Base-by-base conservation (phyloP, 2,113 vertebrate genomes). In the Typhlomys cinereus region DNA sequence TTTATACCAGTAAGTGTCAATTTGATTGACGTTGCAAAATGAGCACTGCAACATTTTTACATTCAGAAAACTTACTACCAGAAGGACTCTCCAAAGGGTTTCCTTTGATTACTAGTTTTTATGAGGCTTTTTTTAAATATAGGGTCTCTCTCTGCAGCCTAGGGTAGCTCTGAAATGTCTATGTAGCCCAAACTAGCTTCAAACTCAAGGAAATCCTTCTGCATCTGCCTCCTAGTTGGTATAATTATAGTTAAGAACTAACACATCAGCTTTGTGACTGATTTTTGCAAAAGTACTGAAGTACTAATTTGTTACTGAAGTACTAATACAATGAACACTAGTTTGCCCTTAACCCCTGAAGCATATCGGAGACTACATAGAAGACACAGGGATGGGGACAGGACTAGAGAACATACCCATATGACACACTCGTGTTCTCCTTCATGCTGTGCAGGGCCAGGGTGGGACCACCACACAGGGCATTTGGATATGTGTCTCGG, bases 391-490 rank as follows among this genome's bases (percentile, higher is more conserved):
- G 91, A 90, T 48, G 75, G 64, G 83, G 85, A 9, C 69, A 85
- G 74, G 70, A 75, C 54, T 70, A 64, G 50, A 36, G 92, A 78
- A 93, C 95, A 94, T 94, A 93, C 94, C 94, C 94, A 11, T 87
- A 95, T 96, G 94, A 96, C 95, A 96, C 73, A 96, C 81, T 95
- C 2, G 11, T 71, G 50, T 71, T 96, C 92, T 92, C 78, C 76
- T 93, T 69, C 70, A 80, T 39, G 9, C 67, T 97, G 95, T 96
- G 95, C 91, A 59, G 95, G 95, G 94, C 76, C 91, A 96, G 94
- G 96, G 96, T 6, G 95, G 96, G 80, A 89, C 94, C 54, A 92
- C 62, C 91, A 92, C 67, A 14, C 78, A 93, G 94, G 92, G 86
- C 90, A 95, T 81, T 94, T 95, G 92, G 95, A 75, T 27, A 31